Evolutionary conservation across 2,113 vertebrate genomes (phyloP).

Genomic region (Thoracochromis brauschi): DNA sequence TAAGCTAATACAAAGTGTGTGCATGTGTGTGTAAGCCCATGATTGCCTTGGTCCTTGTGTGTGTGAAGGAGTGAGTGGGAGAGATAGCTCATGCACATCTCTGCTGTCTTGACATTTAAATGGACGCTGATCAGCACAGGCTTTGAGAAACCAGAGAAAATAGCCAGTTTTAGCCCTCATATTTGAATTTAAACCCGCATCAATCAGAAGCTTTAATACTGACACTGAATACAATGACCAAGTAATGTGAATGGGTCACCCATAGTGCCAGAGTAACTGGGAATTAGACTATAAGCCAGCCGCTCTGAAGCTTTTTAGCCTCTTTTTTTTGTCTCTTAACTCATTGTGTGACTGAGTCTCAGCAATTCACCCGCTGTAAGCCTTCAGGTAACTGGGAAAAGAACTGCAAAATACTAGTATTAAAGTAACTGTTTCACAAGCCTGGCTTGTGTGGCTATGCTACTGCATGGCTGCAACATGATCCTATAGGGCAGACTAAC

Average conservation of each 20-base stretch:
- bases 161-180: not conserved
- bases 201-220: not conserved
- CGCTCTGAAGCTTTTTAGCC: not conserved
- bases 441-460: no score
- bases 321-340: not conserved
- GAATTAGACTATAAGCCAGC: not conserved
- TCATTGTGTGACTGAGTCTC: not conserved
- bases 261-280: not conserved
- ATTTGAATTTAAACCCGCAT: not conserved
- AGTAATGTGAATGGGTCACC: not conserved
- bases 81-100: not conserved
- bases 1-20: conserved; percentile 13
- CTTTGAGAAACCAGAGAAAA: not conserved
- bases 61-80: not conserved
- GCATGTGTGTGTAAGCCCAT: not conserved
- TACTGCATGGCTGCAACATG: not conserved
- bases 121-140: not conserved
- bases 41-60: not conserved
- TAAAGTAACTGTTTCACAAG: not conserved
- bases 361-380: not conserved
- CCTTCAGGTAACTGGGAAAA: not conserved
- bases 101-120: not conserved
- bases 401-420: not conserved
- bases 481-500: not conserved
- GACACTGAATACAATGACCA: not conserved